phyloP scores from a whole-genome alignment of 2,888 invertebrate species.

The Latrodectus hesperus region DNA sequence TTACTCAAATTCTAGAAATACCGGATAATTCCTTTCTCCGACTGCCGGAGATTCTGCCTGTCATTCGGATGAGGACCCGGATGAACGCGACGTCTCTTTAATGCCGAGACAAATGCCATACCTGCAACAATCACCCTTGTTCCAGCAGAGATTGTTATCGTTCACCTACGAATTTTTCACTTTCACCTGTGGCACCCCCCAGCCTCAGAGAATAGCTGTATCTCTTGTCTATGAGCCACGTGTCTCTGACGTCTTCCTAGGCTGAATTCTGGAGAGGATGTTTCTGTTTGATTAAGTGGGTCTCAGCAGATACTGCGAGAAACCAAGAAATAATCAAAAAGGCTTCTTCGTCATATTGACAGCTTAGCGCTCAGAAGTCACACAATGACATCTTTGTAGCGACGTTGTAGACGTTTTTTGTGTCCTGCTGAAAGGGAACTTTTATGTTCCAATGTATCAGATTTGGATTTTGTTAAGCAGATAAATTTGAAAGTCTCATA shows the following conservation, averaged over 20 bases:
- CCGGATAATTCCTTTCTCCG: not conserved
- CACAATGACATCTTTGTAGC: too few species aligned
- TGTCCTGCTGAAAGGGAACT: too few species aligned
- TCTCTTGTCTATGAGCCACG: not conserved
- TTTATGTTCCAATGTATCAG: too few species aligned
- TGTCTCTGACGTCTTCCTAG: not conserved
- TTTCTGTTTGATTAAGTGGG: too few species aligned
- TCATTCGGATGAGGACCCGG: slow-evolving; percentile 18
- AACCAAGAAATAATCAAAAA: too few species aligned
- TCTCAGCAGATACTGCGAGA: too few species aligned
- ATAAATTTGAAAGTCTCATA: too few species aligned
- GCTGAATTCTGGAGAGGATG: too few species aligned
- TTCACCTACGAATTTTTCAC: slow-evolving; percentile 12
- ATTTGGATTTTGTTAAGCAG: too few species aligned
- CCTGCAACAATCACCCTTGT: slow-evolving; percentile 35
- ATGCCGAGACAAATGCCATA: slow-evolving; percentile 40
- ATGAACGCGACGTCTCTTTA: slow-evolving; percentile 14
- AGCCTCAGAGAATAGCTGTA: slow-evolving; percentile 6
- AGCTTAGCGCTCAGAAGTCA: too few species aligned
- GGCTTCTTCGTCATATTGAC: too few species aligned
- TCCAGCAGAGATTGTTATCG: slow-evolving; percentile 32
- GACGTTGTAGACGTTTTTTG: too few species aligned
- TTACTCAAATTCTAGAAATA: slow-evolving; percentile 23
- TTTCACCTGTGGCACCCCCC: slow-evolving; percentile 38
- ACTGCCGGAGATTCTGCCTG: slow-evolving; percentile 21